phyloP scores from a whole-genome alignment of 2,113 vertebrate species.

The Erythrocebus patas region DNA sequence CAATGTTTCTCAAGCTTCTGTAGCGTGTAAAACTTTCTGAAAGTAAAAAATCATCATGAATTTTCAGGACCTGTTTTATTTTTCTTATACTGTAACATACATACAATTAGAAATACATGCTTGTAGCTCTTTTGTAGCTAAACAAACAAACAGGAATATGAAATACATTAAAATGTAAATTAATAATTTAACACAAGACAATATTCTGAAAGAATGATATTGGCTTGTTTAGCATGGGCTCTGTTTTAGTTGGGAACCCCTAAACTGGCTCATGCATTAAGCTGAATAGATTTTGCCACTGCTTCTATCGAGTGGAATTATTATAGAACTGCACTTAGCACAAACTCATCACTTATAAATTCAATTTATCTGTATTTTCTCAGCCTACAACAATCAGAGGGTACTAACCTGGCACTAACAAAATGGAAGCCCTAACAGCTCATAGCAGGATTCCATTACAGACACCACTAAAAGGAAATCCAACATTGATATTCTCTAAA shows the following conservation, averaged over 20 bases:
- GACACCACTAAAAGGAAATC: background rate
- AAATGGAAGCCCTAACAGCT: background rate
- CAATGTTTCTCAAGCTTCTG: background rate
- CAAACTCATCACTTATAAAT: background rate
- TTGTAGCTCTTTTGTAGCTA: background rate
- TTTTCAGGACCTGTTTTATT: background rate
- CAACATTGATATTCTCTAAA: background rate
- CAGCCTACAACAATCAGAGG: background rate
- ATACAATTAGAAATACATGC: background rate
- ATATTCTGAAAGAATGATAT: background rate
- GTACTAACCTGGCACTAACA: background rate
- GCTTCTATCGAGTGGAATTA: background rate
- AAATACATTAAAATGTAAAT: background rate
- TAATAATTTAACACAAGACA: background rate
- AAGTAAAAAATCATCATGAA: slow-evolving; percentile 25
- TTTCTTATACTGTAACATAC: background rate
- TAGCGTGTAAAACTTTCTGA: background rate
- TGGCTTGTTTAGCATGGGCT: background rate
- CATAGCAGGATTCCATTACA: background rate
- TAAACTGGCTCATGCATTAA: background rate
- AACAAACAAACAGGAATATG: background rate
- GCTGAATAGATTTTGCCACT: background rate
- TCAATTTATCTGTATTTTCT: slow-evolving; percentile 13
- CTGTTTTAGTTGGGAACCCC: background rate
- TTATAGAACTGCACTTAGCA: background rate